A percentile compares a stretch with the other conserved stretches of the same genome.
Evolutionary conservation across 2,113 vertebrate species (phyloP).

Genomic region (Cygnus atratus): DNA sequence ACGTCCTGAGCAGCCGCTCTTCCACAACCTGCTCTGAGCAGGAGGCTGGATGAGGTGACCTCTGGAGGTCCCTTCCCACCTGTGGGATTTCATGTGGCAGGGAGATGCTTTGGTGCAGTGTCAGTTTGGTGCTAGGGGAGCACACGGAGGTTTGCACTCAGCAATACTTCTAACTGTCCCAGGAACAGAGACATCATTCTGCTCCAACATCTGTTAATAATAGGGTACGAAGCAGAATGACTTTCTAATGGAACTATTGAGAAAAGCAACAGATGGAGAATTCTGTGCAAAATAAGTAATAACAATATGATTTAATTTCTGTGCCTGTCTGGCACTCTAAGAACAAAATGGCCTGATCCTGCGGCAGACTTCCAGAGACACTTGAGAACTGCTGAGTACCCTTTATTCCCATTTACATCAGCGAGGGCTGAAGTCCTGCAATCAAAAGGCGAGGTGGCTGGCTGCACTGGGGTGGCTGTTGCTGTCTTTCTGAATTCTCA

Average conservation of each 20-base stretch:
- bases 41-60: not conserved
- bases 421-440: not conserved
- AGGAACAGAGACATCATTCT: not conserved
- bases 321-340: not conserved
- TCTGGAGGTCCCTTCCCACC: not conserved
- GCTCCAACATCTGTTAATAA: constrained; percentile 38
- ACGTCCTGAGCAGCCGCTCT: not conserved
- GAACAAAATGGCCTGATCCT: not conserved
- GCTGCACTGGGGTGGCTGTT: not conserved
- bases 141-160: not conserved
- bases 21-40: not conserved
- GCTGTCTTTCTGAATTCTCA: not conserved
- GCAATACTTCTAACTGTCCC: not conserved
- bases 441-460: not conserved
- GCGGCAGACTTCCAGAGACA: not conserved
- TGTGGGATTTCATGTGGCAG: not conserved
- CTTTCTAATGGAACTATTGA: not conserved
- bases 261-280: constrained; percentile 36
- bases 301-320: not conserved
- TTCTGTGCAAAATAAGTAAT: constrained; percentile 17
- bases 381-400: not conserved
- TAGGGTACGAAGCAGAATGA: not conserved
- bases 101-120: not conserved
- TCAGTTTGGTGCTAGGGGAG: not conserved
- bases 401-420: not conserved